Base-by-base conservation (phyloP, 2,888 invertebrate species). In the Rotaria sp. region DNA sequence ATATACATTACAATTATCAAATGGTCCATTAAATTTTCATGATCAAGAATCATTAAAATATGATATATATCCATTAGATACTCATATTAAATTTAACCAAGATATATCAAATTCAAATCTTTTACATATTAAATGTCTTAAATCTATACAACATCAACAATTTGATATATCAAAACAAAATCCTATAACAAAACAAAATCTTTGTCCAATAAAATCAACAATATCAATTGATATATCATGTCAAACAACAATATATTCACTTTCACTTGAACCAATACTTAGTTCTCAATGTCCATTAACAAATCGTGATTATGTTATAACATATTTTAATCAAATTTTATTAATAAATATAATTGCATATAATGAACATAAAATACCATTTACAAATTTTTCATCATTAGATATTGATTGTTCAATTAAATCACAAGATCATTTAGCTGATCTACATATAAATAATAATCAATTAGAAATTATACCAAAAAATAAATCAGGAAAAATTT, bases 351-450 rank as follows among this genome's bases (percentile, higher is more conserved):
- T 80, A 8, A 26, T 45, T 45, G 80, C 80, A 3, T 80, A 80
- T 45, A n/a, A 80, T 80, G 80, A 80, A 45, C 13, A 45, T 15
- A 26, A 45, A 11, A 80, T 41, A 15, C 45, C 26, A 45, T 80
- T 80, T n/a, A 38, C 45, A 45, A 80, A 80, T 45, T 80, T 80
- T 80, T 45, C 80, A 38, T 80, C 80, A 45, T 45, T 80, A 45
- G 26, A 80, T n/a, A 26, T 45, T 13, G 80, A 80, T 80, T 80
- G 80, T 80, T 45, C 80, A 26, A 80, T 80, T 2, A 67, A 67
- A 67, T 80, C 80, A 13, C 5, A 80, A 5, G n/a, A 45, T 26
- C 1, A 80, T n/a, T 24, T 80, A 24, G 80, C 80, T 80, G 80
- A 80, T 26, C 45, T 45, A 13, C 10, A n/a, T 11, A 2, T 45